Base-by-base conservation (phyloP, 2,888 invertebrate species). In the Eilema griseolum region DNA sequence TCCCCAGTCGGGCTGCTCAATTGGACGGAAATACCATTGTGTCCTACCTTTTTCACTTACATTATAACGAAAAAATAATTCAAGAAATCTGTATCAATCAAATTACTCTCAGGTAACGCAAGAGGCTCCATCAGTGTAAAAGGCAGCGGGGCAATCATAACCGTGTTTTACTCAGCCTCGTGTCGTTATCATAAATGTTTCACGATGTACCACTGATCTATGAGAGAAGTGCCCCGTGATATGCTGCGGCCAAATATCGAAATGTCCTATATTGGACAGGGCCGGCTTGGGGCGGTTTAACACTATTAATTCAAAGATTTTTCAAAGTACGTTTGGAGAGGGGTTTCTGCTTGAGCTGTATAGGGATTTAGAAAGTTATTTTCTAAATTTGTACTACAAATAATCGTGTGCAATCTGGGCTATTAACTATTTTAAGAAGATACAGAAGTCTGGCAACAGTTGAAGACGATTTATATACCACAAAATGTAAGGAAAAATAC, bases 121-220 rank as follows among this genome's bases (percentile, higher is more conserved):
- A 61, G n/a, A 11, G 46, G 52, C 33, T 64, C 52, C 61, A 59
- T 61, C 60, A 37, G 28, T 59, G n/a, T 77, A 82, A 84, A 84
- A 84, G 74, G 77, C 70, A 78, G 75, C 72, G 31, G 31, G 31
- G 74, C 86, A 85, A 89, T 90, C 90, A 91, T 91, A 89, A 89
- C 86, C 84, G 84, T 89, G 88, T 85, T 88, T 89, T 86, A 86
- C 80, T 74, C 66, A 20, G 26, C 31, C 52, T 72, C 73, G 78
- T 82, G 85, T 84, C 85, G 86, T 90, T 91, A 89, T 76, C 73
- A 79, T 91, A 83, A 91, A 92, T 91, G 82, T 89, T 90, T 88
- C 85, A 89, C 82, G 82, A 71, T 76, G 57, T 60, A 52, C 67
- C 67, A 28, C 72, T 83, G 83, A 85, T 83, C 72, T 82, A 84